Conservation (phyloP, 1,140 invertebrate species). For the Colletes gigas region DNA sequence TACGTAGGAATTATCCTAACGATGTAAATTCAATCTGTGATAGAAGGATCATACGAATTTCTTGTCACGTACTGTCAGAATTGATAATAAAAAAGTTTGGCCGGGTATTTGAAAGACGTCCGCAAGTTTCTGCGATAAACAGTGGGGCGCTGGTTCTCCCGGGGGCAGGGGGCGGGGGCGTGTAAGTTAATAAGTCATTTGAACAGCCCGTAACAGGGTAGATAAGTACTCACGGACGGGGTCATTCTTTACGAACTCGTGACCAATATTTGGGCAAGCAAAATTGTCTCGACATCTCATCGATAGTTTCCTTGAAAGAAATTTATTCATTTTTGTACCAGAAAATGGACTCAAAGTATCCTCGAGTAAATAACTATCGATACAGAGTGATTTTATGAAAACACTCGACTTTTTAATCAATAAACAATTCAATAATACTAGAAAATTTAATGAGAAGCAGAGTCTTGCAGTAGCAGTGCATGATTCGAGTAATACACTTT, state of each 20-base stretch:
- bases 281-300: slow-evolving; percentile 7
- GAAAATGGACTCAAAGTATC: neutral
- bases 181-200: slow-evolving; percentile 63
- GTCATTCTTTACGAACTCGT: slow-evolving; percentile 20
- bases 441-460: too few relatives aligned
- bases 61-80: neutral
- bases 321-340: too few relatives aligned
- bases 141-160: slow-evolving; percentile 36
- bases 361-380: neutral
- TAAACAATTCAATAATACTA: too few relatives aligned
- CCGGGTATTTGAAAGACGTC: neutral
- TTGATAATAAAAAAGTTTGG: neutral
- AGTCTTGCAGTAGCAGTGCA: neutral
- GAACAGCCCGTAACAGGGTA: slow-evolving; percentile 52
- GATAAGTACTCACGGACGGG: slow-evolving; percentile 39
- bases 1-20: neutral
- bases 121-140: slow-evolving; percentile 18
- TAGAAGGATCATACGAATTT: slow-evolving; percentile 10
- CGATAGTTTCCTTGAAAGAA: neutral
- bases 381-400: neutral
- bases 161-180: neutral
- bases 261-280: slow-evolving; percentile 3
- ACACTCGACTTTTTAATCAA: too few relatives aligned
- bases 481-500: neutral
- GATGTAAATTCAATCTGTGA: neutral